Conservation (phyloP, 2,113 vertebrate species). For the Ciconia maguari region DNA sequence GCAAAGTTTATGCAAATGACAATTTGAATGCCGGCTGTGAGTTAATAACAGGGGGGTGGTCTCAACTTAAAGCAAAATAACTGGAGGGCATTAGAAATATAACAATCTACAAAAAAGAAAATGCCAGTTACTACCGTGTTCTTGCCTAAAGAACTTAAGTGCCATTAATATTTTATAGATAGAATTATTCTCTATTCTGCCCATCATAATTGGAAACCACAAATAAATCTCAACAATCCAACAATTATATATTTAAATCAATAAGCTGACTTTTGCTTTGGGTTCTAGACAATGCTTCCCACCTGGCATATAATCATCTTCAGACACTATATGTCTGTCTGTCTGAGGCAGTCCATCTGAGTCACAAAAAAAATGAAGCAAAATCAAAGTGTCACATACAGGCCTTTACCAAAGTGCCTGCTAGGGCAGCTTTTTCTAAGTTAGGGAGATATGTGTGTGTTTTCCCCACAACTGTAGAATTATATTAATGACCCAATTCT, state of each 20-base stretch:
- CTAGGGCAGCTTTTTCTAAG: background rate
- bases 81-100: conserved; percentile 8
- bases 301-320: background rate
- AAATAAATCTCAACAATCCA: background rate
- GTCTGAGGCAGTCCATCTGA: background rate
- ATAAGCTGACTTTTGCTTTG: background rate
- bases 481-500: background rate
- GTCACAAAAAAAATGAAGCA: background rate
- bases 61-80: conserved; percentile 3
- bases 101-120: background rate
- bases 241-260: background rate
- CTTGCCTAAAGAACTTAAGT: conserved; percentile 17
- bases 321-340: background rate
- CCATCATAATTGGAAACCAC: background rate
- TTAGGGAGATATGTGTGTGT: background rate
- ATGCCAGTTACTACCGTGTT: background rate
- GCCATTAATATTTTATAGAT: conserved; percentile 19
- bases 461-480: background rate
- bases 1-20: conserved; percentile 43
- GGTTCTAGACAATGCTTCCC: background rate
- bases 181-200: background rate
- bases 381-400: background rate
- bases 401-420: background rate
- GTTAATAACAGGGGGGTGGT: conserved; percentile 14
- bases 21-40: background rate